Conservation (phyloP, 2,113 vertebrate genomes). For the Amblyornis subalaris region DNA sequence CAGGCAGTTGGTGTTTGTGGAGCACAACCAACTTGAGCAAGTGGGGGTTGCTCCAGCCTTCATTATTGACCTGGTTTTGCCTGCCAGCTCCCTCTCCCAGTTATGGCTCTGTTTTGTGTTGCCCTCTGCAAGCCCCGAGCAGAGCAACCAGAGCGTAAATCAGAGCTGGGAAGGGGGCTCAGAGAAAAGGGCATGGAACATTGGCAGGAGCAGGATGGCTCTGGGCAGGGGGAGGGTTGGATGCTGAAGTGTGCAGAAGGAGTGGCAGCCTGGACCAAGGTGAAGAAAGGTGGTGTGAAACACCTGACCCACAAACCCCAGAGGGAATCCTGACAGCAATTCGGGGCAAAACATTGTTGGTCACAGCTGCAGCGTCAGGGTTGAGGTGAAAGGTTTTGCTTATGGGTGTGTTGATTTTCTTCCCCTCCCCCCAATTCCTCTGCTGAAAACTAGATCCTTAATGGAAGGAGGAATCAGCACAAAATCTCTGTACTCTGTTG, state of each 20-base stretch:
- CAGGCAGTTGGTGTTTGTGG: conserved; percentile 21
- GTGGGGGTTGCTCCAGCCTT: neutral
- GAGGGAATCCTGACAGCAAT: neutral
- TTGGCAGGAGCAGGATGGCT: neutral
- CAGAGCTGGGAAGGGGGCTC: neutral
- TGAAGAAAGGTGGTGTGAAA: neutral
- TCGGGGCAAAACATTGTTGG: neutral
- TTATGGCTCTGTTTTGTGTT: neutral
- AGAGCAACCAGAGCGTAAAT: neutral
- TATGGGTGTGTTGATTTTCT: neutral
- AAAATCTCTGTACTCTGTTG: neutral
- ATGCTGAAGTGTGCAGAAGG: neutral
- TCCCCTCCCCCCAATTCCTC: neutral
- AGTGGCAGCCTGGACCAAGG: neutral
- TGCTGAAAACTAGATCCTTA: neutral
- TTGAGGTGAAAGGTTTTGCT: neutral
- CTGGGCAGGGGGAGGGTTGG: neutral
- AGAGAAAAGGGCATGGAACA: neutral
- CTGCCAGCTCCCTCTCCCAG: neutral
- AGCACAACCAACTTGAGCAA: neutral
- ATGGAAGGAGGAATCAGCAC: neutral
- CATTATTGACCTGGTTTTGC: neutral
- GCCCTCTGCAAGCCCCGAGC: neutral
- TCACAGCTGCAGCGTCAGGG: neutral
- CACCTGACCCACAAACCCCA: neutral